A percentile compares a stretch with the other conserved stretches of the same genome.
These are phyloP conservation scores for Uromys caudimaculatus DNA, from an alignment of 2,797 vertebrate species.

Conservation along the genomic window DNA sequence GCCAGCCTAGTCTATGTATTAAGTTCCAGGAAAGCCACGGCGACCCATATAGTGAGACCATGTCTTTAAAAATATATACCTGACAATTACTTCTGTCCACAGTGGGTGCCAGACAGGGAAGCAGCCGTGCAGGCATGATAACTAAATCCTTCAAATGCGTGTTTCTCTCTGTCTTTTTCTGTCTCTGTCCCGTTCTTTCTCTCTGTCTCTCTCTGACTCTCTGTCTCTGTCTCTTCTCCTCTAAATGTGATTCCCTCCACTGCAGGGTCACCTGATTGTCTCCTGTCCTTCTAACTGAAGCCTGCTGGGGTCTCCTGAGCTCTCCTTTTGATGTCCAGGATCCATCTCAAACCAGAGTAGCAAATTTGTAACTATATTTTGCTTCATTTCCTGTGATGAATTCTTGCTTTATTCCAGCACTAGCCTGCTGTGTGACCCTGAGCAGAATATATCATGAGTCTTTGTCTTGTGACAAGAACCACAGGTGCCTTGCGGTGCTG, in stretches of 20 bases:
- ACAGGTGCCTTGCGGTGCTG: neutral
- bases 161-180: neutral
- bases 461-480: conserved; percentile 10
- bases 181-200: neutral
- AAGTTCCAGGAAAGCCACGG: neutral
- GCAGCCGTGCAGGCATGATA: neutral
- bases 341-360: neutral
- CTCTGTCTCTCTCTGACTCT: neutral
- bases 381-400: neutral
- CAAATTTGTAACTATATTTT: conserved; percentile 30
- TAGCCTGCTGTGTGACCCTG: neutral
- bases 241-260: neutral
- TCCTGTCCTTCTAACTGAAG: neutral
- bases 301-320: neutral
- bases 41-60: neutral
- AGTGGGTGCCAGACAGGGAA: neutral
- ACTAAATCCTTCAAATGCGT: neutral
- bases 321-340: neutral
- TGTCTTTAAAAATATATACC: neutral
- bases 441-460: conserved; percentile 17
- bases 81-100: neutral
- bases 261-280: neutral
- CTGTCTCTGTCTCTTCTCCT: neutral
- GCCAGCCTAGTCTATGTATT: neutral
- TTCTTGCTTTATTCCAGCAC: neutral